Evolutionary conservation across 2,888 invertebrate genomes (phyloP).

Genomic region (Ennomos quercinarius): DNA sequence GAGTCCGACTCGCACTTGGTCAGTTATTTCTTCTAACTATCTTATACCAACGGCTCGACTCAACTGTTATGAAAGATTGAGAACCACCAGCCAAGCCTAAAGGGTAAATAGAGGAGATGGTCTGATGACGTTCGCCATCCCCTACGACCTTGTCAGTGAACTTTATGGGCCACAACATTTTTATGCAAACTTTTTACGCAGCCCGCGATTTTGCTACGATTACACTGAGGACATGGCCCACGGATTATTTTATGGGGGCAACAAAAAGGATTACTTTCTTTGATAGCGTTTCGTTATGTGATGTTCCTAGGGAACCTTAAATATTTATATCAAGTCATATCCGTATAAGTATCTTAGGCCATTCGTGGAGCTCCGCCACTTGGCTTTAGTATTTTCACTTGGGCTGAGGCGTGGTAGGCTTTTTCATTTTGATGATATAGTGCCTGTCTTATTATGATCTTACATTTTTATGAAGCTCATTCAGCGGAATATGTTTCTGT

Average conservation of each 20-base stretch:
- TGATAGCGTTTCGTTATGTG: conserved; percentile 23
- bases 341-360: neutral
- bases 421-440: too few relatives aligned
- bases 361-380: too few relatives aligned
- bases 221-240: conserved; percentile 26
- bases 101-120: conserved; percentile 42
- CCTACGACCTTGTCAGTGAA: conserved; percentile 42
- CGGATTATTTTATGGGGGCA: conserved; percentile 35
- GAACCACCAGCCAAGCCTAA: conserved; percentile 28
- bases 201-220: conserved; percentile 24
- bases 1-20: too few relatives aligned
- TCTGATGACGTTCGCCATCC: conserved; percentile 22
- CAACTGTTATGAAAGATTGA: conserved; percentile 22
- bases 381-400: too few relatives aligned
- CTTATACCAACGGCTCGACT: too few relatives aligned
- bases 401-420: too few relatives aligned
- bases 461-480: too few relatives aligned
- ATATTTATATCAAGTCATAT: conserved; percentile 14
- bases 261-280: conserved; percentile 39
- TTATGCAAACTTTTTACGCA: conserved; percentile 41
- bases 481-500: too few relatives aligned
- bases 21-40: too few relatives aligned
- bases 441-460: too few relatives aligned
- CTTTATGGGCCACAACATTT: conserved; percentile 46
- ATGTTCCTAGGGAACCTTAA: conserved; percentile 14